Base-by-base conservation (phyloP, 1,140 invertebrate species). In the Drosophila sturtevanti region DNA sequence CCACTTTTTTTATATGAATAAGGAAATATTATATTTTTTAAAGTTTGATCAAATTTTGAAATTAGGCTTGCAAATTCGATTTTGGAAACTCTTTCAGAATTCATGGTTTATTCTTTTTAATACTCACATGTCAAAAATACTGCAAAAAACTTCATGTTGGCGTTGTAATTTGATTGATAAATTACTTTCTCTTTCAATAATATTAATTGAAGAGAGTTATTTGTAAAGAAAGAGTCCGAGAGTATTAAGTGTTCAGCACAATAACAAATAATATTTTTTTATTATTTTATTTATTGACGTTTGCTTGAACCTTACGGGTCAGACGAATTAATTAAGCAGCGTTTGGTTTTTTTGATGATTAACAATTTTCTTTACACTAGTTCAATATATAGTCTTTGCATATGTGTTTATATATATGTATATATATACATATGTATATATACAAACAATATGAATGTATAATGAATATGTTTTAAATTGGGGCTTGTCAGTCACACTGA, bases 81-180 rank as follows among this genome's bases (percentile, higher is more conserved):
- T 27, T 69, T 6, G 6, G 37, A 11, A n/a, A 31, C 12, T 14
- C 0, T 12, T 38, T n/a, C 21, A 48, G 27, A 54, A 10, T 37
- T 37, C 4, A n/a, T 14, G 12, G 18, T 22, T 52, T 4, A 16
- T n/a, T 12, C 1, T 10, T 9, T 34, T 16, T 24, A 10, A 4
- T 89, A 89, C 84, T 18, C 78, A 89, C 84, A 74, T 72, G 84
- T 77, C 69, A 89, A 55, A 18, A 89, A 89, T 89, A 89, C 84
- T 89, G 84, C 85, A 69, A 89, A 72, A 67, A 89, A 77, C 77
- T 89, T 89, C 84, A 89, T 89, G 79, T 75, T 81, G 84, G 58
- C 77, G 52, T 52, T 2, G 16, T 48, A 38, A 14, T 48, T 2
- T 48, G 18, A 61, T 60, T 34, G 55, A 41, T 7, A 59, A 48